A percentile compares a stretch with the other conserved stretches of the same genome.
These are phyloP conservation scores for Trichosurus vulpecula DNA, from an alignment of 2,797 vertebrate genomes.

Conservation along the genomic window DNA sequence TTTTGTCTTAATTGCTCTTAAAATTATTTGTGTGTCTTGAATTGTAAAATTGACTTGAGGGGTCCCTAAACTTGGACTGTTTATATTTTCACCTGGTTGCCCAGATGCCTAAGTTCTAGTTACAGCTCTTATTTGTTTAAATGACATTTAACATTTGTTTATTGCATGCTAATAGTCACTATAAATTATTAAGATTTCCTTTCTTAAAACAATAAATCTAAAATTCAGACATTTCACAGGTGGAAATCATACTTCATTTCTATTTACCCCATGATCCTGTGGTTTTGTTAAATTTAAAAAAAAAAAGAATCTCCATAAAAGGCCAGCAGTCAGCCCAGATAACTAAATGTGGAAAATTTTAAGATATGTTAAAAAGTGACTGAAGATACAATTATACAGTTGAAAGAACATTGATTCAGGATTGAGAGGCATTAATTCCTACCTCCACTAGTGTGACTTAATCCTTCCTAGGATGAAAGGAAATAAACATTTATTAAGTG, in stretches of 20 bases:
- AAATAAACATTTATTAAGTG: background rate
- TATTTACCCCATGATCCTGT: background rate
- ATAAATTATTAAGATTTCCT: background rate
- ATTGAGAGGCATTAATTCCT: background rate
- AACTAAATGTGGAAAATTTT: background rate
- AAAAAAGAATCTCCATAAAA: background rate
- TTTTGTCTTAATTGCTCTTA: background rate
- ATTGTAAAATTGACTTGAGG: background rate
- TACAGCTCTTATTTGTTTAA: background rate
- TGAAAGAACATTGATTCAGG: background rate
- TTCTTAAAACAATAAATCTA: background rate
- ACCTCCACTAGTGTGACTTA: background rate
- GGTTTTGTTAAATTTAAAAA: background rate
- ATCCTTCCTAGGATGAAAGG: background rate
- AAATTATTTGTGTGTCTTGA: background rate
- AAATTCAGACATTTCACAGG: background rate
- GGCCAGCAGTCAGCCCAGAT: background rate
- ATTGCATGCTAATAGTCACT: background rate
- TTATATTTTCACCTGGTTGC: background rate
- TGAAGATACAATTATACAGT: background rate
- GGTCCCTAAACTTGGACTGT: background rate
- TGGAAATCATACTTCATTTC: background rate
- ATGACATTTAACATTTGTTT: background rate
- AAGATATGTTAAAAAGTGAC: background rate
- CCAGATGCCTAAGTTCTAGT: background rate